phyloP scores from a whole-genome alignment of 2,888 invertebrate genomes.

The Griposia aprilina region DNA sequence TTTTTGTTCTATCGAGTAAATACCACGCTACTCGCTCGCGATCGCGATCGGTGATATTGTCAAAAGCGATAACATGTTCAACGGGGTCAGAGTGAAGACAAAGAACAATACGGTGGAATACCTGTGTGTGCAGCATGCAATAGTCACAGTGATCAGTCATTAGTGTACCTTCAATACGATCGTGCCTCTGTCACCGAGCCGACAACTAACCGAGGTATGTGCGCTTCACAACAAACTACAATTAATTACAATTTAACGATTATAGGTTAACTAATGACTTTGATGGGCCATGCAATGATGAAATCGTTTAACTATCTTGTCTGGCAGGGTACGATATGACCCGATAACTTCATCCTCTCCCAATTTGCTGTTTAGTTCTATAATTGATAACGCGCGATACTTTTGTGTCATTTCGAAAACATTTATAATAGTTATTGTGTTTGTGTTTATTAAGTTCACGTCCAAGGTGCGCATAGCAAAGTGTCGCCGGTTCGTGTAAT shows the following conservation, averaged over 20 bases:
- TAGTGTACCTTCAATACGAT: slow-evolving; percentile 75
- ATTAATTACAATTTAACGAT: slow-evolving; percentile 80
- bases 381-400: slow-evolving; percentile 37
- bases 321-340: slow-evolving; percentile 45
- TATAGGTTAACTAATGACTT: slow-evolving; percentile 64
- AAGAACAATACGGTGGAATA: slow-evolving; percentile 74
- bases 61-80: slow-evolving; percentile 55
- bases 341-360: slow-evolving; percentile 64
- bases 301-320: slow-evolving; percentile 66
- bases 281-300: slow-evolving; percentile 57
- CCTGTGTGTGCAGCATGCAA: slow-evolving; percentile 68
- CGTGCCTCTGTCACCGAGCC: slow-evolving; percentile 67
- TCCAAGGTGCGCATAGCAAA: slow-evolving; percentile 22
- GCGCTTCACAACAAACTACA: slow-evolving; percentile 65
- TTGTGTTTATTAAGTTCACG: slow-evolving; percentile 27
- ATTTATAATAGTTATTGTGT: slow-evolving; percentile 34
- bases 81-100: slow-evolving; percentile 71
- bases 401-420: slow-evolving; percentile 40
- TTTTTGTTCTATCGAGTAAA: slow-evolving; percentile 57
- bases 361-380: slow-evolving; percentile 52
- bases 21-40: slow-evolving; percentile 39
- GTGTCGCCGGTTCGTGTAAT: slow-evolving; percentile 12
- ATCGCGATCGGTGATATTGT: slow-evolving; percentile 42
- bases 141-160: slow-evolving; percentile 73
- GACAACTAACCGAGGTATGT: slow-evolving; percentile 76